phyloP scores from a whole-genome alignment of 2,888 invertebrate genomes.

The Eudasyphora cyanicolor region DNA sequence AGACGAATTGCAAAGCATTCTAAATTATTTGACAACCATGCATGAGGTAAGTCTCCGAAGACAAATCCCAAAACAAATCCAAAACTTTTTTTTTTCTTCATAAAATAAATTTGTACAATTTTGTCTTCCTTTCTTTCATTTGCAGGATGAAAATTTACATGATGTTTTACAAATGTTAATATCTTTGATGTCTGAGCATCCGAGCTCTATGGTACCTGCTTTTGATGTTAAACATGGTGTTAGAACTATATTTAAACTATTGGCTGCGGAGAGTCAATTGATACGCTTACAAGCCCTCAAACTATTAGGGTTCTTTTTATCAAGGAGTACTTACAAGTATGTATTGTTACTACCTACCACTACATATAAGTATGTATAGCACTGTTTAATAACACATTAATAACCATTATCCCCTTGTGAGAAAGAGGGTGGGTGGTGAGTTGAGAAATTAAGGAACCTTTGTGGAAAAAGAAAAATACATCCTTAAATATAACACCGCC shows the following conservation, averaged over 20 bases:
- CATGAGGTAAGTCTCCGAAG: slow-evolving; percentile 88
- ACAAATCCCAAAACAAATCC: no score
- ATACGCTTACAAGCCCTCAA: slow-evolving; percentile 98
- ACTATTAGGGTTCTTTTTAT: slow-evolving; percentile 97
- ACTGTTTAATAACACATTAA: background rate
- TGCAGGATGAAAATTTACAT: slow-evolving; percentile 96
- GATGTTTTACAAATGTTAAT: slow-evolving; percentile 99
- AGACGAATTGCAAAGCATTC: slow-evolving; percentile 98
- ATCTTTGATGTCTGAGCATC: slow-evolving; percentile 98
- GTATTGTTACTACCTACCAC: slow-evolving; percentile 71
- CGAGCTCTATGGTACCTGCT: slow-evolving; percentile 99
- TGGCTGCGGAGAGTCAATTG: slow-evolving; percentile 97
- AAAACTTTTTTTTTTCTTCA: no score
- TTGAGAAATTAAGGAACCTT: background rate
- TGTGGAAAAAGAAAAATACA: no score
- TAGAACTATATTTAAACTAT: slow-evolving; percentile 96
- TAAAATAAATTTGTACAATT: background rate
- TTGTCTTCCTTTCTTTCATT: background rate
- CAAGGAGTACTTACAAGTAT: slow-evolving; percentile 98
- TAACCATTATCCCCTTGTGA: background rate
- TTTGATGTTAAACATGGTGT: slow-evolving; percentile 99
- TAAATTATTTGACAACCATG: slow-evolving; percentile 98
- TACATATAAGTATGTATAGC: background rate
- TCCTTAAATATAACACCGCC: background rate
- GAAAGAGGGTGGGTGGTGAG: background rate